Evolutionary conservation across 2,797 vertebrate species (phyloP).

Genomic region (Agapornis canus): DNA sequence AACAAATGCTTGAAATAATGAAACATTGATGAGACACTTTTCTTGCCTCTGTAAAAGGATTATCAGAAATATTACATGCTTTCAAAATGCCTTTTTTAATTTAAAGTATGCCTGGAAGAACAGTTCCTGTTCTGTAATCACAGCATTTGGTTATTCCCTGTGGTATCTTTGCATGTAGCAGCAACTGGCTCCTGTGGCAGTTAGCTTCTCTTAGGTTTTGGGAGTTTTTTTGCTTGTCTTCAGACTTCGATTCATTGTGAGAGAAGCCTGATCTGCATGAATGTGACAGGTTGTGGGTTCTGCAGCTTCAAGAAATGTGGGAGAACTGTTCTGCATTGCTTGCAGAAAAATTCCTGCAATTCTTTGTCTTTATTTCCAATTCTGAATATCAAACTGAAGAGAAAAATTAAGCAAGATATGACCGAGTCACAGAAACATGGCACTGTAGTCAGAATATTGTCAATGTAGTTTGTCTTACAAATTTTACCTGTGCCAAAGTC

Average conservation of each 20-base stretch:
- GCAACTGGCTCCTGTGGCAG: background rate
- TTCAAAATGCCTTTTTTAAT: background rate
- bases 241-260: background rate
- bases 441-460: background rate
- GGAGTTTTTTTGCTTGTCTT: background rate
- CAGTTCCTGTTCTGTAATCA: background rate
- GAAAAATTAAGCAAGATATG: background rate
- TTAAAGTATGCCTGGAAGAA: background rate
- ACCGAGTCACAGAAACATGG: background rate
- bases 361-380: background rate
- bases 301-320: background rate
- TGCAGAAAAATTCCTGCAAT: background rate
- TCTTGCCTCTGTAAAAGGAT: background rate
- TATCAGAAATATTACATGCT: background rate
- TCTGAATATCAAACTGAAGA: background rate
- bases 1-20: background rate
- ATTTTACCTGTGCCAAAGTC: background rate
- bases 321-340: background rate
- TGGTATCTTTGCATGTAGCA: background rate
- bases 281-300: background rate
- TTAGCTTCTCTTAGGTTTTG: background rate
- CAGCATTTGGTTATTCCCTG: background rate
- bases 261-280: background rate
- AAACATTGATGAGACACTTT: background rate
- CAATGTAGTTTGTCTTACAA: background rate